These are phyloP conservation scores for Trichopoda pennipes DNA, from an alignment of 2,888 invertebrate genomes.

Conservation along the genomic window DNA sequence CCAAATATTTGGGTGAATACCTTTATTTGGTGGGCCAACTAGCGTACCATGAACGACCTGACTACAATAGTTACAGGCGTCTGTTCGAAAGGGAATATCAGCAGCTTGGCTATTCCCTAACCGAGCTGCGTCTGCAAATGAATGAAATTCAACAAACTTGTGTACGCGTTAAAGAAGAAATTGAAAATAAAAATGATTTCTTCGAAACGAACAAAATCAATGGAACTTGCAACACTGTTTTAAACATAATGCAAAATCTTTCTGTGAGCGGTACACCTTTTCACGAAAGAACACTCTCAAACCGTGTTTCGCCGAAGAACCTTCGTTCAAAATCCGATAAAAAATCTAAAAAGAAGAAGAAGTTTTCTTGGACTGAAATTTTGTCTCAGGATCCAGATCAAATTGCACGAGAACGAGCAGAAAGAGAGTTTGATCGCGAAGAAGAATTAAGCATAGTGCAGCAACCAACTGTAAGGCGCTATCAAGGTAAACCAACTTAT, in stretches of 20 bases:
- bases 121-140: slow-evolving; percentile 75
- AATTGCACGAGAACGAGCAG: slow-evolving; percentile 80
- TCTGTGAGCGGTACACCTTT: slow-evolving; percentile 77
- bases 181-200: slow-evolving; percentile 78
- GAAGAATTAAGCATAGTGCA: slow-evolving; percentile 75
- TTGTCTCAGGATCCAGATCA: slow-evolving; percentile 81
- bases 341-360: slow-evolving; percentile 75
- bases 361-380: slow-evolving; percentile 81
- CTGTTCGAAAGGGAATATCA: slow-evolving; percentile 86
- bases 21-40: slow-evolving; percentile 87
- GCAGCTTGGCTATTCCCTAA: slow-evolving; percentile 81
- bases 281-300: slow-evolving; percentile 78
- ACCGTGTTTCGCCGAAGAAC: slow-evolving; percentile 84
- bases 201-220: slow-evolving; percentile 82
- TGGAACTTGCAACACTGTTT: slow-evolving; percentile 67
- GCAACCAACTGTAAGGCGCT: slow-evolving; percentile 75
- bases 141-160: slow-evolving; percentile 77
- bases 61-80: slow-evolving; percentile 87
- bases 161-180: slow-evolving; percentile 76
- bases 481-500: slow-evolving; percentile 80
- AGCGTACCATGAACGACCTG: slow-evolving; percentile 88
- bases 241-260: slow-evolving; percentile 77
- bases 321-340: slow-evolving; percentile 83
- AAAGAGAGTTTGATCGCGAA: slow-evolving; percentile 80
- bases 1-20: slow-evolving; percentile 86